phyloP scores from a whole-genome alignment of 2,888 invertebrate species.

The Apodemia mormo region DNA sequence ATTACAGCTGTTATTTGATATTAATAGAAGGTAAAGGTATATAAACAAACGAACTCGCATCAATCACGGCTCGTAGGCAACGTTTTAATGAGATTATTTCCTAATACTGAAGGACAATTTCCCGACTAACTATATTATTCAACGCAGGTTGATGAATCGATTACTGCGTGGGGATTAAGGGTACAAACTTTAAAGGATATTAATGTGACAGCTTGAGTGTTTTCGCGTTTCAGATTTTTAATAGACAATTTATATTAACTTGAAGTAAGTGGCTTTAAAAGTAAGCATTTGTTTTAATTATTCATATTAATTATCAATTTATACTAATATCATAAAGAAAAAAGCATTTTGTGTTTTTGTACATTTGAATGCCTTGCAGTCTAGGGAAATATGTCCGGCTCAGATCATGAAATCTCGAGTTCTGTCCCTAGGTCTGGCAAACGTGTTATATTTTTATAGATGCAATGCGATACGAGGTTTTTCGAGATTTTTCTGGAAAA shows the following conservation, averaged over 20 bases:
- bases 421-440: too few species aligned
- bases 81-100: slow-evolving; percentile 73
- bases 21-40: slow-evolving; percentile 16
- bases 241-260: slow-evolving; percentile 8
- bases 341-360: too few species aligned
- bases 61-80: slow-evolving; percentile 58
- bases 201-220: slow-evolving; percentile 19
- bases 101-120: slow-evolving; percentile 64
- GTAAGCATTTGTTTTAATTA: not conserved
- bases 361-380: too few species aligned
- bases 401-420: too few species aligned
- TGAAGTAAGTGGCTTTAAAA: not conserved
- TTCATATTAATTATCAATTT: too few species aligned
- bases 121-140: slow-evolving; percentile 51
- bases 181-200: slow-evolving; percentile 21
- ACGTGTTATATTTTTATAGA: too few species aligned
- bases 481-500: too few species aligned
- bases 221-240: slow-evolving; percentile 12
- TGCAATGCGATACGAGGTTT: too few species aligned
- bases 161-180: slow-evolving; percentile 25
- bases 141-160: slow-evolving; percentile 45
- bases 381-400: too few species aligned
- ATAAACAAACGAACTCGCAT: slow-evolving; percentile 50
- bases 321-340: too few species aligned
- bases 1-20: not conserved